Evolutionary conservation across 2,888 invertebrate species (phyloP).

Genomic region (Adelognathus sp.): DNA sequence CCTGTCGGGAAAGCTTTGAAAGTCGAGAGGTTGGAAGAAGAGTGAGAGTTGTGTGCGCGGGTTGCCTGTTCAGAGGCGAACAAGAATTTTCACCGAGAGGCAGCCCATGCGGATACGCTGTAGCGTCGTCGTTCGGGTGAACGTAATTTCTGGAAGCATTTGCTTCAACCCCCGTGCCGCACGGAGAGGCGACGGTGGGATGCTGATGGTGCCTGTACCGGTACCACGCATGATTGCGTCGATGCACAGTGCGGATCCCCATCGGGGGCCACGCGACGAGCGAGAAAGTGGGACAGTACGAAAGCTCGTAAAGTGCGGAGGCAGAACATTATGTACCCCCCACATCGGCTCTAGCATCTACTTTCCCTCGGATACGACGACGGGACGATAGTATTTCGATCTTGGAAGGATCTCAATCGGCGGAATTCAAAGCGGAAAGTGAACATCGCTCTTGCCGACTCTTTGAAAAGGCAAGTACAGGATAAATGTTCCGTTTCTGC

Average conservation of each 20-base stretch:
- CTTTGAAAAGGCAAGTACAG: background rate
- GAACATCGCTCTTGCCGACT: background rate
- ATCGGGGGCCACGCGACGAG: constrained; percentile 35
- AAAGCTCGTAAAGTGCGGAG: constrained; percentile 10
- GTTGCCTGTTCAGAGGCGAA: constrained; percentile 35
- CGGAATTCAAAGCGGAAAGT: background rate
- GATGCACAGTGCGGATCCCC: constrained; percentile 37
- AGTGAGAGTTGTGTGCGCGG: constrained; percentile 32
- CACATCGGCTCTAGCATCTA: background rate
- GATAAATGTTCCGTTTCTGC: background rate
- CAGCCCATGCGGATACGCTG: constrained; percentile 20
- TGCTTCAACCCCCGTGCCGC: constrained; percentile 21
- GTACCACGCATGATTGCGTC: constrained; percentile 52
- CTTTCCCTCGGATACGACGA: background rate
- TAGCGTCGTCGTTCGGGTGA: constrained; percentile 41
- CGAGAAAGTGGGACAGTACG: constrained; percentile 13
- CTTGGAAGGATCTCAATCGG: background rate
- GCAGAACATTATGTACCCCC: constrained; percentile 7
- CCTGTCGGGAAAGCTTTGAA: constrained; percentile 13
- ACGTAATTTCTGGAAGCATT: constrained; percentile 58
- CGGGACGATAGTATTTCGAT: background rate
- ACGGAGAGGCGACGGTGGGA: constrained; percentile 20
- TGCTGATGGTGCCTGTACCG: constrained; percentile 47
- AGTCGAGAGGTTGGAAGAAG: constrained; percentile 4
- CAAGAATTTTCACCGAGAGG: constrained; percentile 26